A percentile compares a stretch with the other conserved stretches of the same genome.
These are phyloP conservation scores for Dorcus parallelipipedus DNA, from an alignment of 2,888 invertebrate species.

Conservation along the genomic window DNA sequence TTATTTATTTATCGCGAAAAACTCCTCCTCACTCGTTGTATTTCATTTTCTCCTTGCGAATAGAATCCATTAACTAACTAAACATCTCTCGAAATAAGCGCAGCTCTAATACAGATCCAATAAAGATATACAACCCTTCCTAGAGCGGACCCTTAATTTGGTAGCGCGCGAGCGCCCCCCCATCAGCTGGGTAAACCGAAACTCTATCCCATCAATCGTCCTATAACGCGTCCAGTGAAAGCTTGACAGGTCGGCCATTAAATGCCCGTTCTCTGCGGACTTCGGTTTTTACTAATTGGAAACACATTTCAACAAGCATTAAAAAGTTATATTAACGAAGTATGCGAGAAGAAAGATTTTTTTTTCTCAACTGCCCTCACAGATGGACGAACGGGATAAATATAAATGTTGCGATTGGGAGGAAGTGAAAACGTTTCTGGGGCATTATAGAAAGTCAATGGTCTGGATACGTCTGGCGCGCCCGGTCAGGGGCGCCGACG, in stretches of 20 bases:
- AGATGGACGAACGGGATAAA: no score
- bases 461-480: conserved; percentile 8
- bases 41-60: no score
- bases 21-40: no score
- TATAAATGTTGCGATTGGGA: no score
- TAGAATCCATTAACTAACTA: conserved; percentile 24
- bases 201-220: conserved; percentile 15
- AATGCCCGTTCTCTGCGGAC: neutral
- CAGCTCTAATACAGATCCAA: conserved; percentile 17
- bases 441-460: conserved; percentile 5
- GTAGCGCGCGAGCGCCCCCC: neutral
- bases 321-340: no score
- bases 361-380: no score
- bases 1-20: no score
- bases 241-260: conserved; percentile 3
- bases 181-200: conserved; percentile 17
- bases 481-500: conserved; percentile 20
- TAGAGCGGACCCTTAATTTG: conserved; percentile 17
- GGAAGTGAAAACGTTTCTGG: neutral
- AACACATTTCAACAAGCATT: neutral
- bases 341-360: no score
- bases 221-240: conserved; percentile 10
- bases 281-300: conserved; percentile 1
- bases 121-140: conserved; percentile 25
- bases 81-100: conserved; percentile 19